Evolutionary conservation across 2,113 vertebrate genomes (phyloP).

Genomic region (Eptesicus fuscus): DNA sequence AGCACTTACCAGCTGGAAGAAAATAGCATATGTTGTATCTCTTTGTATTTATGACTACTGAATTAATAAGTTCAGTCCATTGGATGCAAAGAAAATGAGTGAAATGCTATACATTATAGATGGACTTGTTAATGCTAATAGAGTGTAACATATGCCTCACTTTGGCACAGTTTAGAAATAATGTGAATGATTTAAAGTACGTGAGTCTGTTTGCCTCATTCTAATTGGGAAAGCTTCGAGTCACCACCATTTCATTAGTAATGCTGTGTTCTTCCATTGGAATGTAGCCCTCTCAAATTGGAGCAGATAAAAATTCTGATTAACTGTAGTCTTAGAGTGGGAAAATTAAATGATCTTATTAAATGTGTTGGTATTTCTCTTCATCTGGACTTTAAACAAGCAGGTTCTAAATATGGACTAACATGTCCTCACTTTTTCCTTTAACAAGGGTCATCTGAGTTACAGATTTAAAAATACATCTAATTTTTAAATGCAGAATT

Average conservation of each 20-base stretch:
- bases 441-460: not conserved
- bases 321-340: not conserved
- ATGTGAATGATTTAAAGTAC: constrained; percentile 14
- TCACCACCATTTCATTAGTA: not conserved
- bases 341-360: not conserved
- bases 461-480: not conserved
- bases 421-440: not conserved
- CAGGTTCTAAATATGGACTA: constrained; percentile 13
- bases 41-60: constrained; percentile 34
- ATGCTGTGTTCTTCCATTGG: not conserved
- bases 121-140: constrained; percentile 14
- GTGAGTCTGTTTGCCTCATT: not conserved
- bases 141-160: not conserved
- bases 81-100: constrained; percentile 47
- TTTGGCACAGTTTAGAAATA: constrained; percentile 32
- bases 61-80: constrained; percentile 30
- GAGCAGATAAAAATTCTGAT: constrained; percentile 28
- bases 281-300: not conserved
- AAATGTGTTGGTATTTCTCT: constrained; percentile 22
- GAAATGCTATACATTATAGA: constrained; percentile 33
- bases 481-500: not conserved
- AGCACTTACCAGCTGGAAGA: constrained; percentile 21
- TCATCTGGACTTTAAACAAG: constrained; percentile 11
- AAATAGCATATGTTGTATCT: constrained; percentile 22
- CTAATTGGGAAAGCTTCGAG: not conserved